Evolutionary conservation across 2,113 vertebrate species (phyloP).

Genomic region (Polypterus senegalus): DNA sequence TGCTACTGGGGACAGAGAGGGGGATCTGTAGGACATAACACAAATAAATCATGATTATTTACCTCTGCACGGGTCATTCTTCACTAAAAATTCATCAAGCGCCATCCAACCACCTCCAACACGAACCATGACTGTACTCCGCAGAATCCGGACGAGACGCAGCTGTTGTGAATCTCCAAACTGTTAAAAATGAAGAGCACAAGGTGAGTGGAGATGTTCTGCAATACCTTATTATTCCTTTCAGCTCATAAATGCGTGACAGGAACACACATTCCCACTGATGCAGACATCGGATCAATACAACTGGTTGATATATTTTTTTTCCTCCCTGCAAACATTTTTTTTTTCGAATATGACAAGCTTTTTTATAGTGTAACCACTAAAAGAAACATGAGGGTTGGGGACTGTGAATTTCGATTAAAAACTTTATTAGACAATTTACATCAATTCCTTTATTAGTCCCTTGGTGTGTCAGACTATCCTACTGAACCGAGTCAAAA

Average conservation of each 20-base stretch:
- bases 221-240: no score
- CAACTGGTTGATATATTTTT: constrained; percentile 32
- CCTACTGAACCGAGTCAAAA: no score
- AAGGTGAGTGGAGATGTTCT: constrained; percentile 1
- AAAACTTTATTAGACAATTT: no score
- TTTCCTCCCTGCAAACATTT: neutral
- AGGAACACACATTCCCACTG: constrained; percentile 28
- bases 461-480: no score
- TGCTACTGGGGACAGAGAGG: no score
- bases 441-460: no score
- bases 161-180: constrained; percentile 96
- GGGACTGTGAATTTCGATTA: no score
- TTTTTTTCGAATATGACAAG: no score
- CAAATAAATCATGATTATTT: constrained; percentile 29
- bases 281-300: constrained; percentile 42
- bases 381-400: no score
- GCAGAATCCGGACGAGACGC: constrained; percentile 84
- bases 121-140: constrained; percentile 96
- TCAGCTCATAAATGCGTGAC: neutral
- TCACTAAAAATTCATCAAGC: constrained; percentile 94
- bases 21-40: no score
- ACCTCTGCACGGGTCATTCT: constrained; percentile 98
- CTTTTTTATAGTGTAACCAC: no score
- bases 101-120: constrained; percentile 98
- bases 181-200: constrained; percentile 41